These are phyloP conservation scores for Shinisaurus crocodilurus DNA, from an alignment of 2,113 vertebrate genomes.

Conservation along the genomic window DNA sequence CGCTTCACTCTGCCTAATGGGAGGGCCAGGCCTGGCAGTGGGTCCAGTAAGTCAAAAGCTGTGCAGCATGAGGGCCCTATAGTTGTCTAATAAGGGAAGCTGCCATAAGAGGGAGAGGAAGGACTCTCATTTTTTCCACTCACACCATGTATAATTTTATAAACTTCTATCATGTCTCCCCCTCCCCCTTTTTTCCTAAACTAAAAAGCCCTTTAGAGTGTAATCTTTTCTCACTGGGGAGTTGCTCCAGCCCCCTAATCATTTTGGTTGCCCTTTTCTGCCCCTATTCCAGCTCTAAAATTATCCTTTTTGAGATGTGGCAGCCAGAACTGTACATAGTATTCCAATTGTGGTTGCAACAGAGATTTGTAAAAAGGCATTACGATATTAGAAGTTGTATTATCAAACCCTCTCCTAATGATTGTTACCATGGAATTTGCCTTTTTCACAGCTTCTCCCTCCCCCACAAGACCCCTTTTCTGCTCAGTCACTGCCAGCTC, in stretches of 20 bases:
- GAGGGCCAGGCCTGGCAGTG: not conserved
- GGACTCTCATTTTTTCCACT: not conserved
- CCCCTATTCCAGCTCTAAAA: not conserved
- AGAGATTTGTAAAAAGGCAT: not conserved
- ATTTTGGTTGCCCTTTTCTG: not conserved
- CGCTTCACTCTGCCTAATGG: not conserved
- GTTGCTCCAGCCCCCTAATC: not conserved
- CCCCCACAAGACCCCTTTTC: not conserved
- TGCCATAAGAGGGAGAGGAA: not conserved
- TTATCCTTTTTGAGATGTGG: not conserved
- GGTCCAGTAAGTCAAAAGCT: not conserved
- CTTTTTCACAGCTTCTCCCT: not conserved
- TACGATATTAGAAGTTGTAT: not conserved
- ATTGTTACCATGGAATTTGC: not conserved
- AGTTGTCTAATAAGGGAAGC: not conserved
- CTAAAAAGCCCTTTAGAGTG: not conserved
- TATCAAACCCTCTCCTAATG: not conserved
- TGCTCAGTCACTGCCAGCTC: not conserved
- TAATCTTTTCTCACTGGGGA: not conserved
- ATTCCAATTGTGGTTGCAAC: not conserved
- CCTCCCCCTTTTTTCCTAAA: not conserved
- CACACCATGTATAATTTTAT: not conserved
- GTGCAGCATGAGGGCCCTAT: not conserved
- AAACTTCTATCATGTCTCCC: not conserved
- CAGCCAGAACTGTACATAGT: not conserved